Evolutionary conservation across 2,888 invertebrate genomes (phyloP), one percentile per base, ranked within the genome.

Genomic region (Teinopalpus imperialis): DNA sequence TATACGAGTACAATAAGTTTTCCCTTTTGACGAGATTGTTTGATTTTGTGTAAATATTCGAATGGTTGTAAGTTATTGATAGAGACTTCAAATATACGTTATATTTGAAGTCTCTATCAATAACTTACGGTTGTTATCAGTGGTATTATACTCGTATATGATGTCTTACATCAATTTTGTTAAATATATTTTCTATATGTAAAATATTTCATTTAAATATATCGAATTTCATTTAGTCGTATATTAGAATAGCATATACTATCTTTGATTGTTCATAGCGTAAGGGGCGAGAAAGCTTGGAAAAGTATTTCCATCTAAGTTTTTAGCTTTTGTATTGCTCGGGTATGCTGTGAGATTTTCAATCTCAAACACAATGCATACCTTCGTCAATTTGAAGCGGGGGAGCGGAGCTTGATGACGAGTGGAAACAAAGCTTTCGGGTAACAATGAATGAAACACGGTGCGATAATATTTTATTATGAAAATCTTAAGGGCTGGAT

Each of bases 301-400:
- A 18, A 29, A 32, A 37, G 37, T 24, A 37, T 32, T 31, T 18
- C 37, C 23, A 31, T 37, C 31, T 13, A 24, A 26, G 13, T 44
- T 30, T 30, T 32, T 26, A 39, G 13, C 26, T 26, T 37, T 37
- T 32, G 31, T 44, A 32, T 24, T 12, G 6, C 24, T 37, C 13
- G 26, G 30, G 37, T 37, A 37, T n/a, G n/a, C 24, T 31, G 36
- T 31, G 37, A 39, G 31, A 44, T 32, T 44, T 44, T 39, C 32
- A 44, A 44, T 44, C 37, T 44, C 26, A 31, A 44, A 32, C 39
- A 44, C 36, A 37, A 43, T 36, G 24, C 20, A n/a, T n/a, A n/a
- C n/a, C n/a, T n/a, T n/a, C 12, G 37, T 31, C 20, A 37, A 26
- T 32, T 36, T 31, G 26, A 32, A 30, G 9, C 26, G 24, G 40